Base-by-base conservation (phyloP, 2,113 vertebrate genomes). In the Otus sunia region DNA sequence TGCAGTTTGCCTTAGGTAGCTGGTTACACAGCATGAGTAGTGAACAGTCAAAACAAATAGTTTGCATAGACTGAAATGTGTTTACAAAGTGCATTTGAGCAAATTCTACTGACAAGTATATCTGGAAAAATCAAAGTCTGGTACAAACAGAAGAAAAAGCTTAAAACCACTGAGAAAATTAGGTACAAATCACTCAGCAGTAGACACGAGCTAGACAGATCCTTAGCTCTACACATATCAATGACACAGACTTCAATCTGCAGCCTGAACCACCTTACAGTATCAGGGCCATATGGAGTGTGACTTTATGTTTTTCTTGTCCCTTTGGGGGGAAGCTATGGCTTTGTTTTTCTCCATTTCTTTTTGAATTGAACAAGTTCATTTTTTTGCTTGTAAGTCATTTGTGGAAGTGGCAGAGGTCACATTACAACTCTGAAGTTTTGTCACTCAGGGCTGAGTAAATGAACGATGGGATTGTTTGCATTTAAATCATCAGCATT, bases 31-130 rank as follows among this genome's bases (percentile, higher is more conserved):
- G 73, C 62, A 37, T 17, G 77, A 62, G 80, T 36, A 59, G 92
- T 55, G 86, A 96, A 85, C 66, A 87, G 92, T 95, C 76, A 95
- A 97, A 97, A 95, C 84, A 97, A 94, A 91, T 85, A 77, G 77
- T 95, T 93, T 95, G 77, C 81, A 77, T 93, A 77, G 78, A 39
- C 45, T 92, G 59, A 96, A 95, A 92, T 82, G 32, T 29, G 29
- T 90, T 93, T 94, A 64, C 77, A 66, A 88, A 83, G 67, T 74
- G 37, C 71, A 66, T 85, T 96, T 91, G 77, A 96, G 52, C 50
- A 96, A 94, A 90, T 95, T 88, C 91, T 88, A 69, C 66, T 91
- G 92, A 92, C 74, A 95, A 96, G 53, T 79, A 13, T 73, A 80
- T 88, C 72, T 90, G 41, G 84, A 93, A 96, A 88, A 96, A 93